These are phyloP conservation scores for Brachionus sp. DNA, from an alignment of 1,140 invertebrate species.

Conservation along the genomic window DNA sequence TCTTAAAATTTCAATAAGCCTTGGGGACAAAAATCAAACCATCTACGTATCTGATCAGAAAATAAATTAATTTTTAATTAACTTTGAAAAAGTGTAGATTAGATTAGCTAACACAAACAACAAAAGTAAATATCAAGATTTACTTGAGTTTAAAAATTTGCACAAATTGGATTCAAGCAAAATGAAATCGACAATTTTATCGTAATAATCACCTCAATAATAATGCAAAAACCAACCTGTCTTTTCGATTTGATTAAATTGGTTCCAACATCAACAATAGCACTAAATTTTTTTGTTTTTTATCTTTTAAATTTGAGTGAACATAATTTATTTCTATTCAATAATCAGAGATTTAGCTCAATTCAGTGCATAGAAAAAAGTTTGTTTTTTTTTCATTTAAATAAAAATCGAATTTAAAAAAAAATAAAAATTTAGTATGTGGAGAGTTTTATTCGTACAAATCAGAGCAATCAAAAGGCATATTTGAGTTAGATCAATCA, in stretches of 20 bases:
- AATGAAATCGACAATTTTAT: not conserved
- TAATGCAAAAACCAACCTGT: not conserved
- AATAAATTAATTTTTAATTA: not conserved
- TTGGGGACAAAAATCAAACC: not conserved
- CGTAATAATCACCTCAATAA: not conserved
- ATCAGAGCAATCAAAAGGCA: not conserved
- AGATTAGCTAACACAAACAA: constrained; percentile 1
- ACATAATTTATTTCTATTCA: not conserved
- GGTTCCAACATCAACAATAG: not conserved
- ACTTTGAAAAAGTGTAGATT: not conserved
- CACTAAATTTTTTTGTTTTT: not conserved
- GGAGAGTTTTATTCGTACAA: constrained; percentile 22
- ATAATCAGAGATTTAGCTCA: not conserved
- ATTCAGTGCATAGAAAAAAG: not conserved
- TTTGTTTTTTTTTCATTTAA: not conserved
- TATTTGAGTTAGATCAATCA: not conserved
- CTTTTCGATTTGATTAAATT: not conserved
- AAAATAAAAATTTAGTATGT: not conserved
- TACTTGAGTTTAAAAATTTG: not conserved
- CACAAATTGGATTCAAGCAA: not conserved
- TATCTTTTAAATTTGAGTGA: not conserved
- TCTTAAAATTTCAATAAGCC: not conserved
- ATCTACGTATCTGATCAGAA: not conserved
- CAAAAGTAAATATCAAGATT: not conserved
- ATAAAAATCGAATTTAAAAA: not conserved